phyloP scores from a whole-genome alignment of 2,888 invertebrate species.

The Mesorhabditis spiculigera region DNA sequence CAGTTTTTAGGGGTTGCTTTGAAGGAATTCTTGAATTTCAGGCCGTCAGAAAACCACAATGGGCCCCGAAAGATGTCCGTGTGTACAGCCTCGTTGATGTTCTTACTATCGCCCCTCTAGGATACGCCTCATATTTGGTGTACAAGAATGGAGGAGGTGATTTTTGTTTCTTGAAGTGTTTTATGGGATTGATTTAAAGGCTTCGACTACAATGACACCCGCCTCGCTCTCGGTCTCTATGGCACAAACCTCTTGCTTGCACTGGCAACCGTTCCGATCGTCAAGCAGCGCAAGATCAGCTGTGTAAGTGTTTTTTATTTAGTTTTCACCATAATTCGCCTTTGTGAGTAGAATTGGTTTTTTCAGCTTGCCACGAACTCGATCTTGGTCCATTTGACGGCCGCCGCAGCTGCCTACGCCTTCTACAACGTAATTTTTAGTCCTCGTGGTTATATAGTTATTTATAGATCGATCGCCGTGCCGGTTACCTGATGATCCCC shows the following conservation, averaged over 20 bases:
- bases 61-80: slow-evolving; percentile 40
- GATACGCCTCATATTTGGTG: slow-evolving; percentile 53
- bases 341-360: not conserved
- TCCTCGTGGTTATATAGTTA: not conserved
- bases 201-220: slow-evolving; percentile 52
- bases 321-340: slow-evolving; percentile 7
- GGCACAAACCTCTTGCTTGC: slow-evolving; percentile 41
- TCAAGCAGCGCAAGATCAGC: slow-evolving; percentile 43
- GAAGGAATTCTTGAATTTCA: slow-evolving; percentile 14
- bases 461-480: slow-evolving; percentile 45
- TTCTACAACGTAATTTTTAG: slow-evolving; percentile 41
- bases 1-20: slow-evolving; percentile 11
- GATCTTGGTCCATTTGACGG: slow-evolving; percentile 35
- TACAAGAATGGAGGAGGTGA: slow-evolving; percentile 54
- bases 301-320: slow-evolving; percentile 22
- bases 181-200: slow-evolving; percentile 19
- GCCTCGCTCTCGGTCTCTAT: slow-evolving; percentile 44
- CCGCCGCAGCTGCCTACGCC: slow-evolving; percentile 38
- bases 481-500: slow-evolving; percentile 40
- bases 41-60: slow-evolving; percentile 39
- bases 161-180: not conserved
- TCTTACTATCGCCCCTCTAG: slow-evolving; percentile 43
- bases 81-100: slow-evolving; percentile 44
- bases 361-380: slow-evolving; percentile 44
- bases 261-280: slow-evolving; percentile 34